These are phyloP conservation scores for Drosophila repletoides DNA, from an alignment of 1,140 invertebrate genomes.

Conservation along the genomic window DNA sequence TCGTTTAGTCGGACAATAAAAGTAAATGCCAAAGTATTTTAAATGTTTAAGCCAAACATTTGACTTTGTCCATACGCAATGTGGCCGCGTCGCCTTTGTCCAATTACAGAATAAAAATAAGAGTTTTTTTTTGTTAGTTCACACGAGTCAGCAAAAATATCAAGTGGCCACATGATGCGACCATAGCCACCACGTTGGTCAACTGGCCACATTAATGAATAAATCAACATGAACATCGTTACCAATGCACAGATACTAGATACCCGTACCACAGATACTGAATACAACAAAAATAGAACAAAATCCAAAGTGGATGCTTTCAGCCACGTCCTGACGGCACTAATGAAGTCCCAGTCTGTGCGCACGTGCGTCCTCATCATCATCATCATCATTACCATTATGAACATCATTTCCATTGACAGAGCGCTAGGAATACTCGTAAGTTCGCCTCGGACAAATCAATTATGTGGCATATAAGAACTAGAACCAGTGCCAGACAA, in stretches of 20 bases:
- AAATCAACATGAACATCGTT: conserved; percentile 53
- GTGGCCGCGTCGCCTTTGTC: background rate
- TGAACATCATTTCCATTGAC: conserved; percentile 11
- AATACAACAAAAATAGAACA: conserved; percentile 19
- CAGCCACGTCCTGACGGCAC: conserved; percentile 37
- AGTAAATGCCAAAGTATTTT: conserved; percentile 16
- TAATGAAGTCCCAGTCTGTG: conserved; percentile 50
- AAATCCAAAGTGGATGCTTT: conserved; percentile 27
- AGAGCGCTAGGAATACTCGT: conserved; percentile 33
- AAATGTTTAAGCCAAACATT: conserved; percentile 35
- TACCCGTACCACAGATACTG: no score
- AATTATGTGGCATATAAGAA: conserved; percentile 50
- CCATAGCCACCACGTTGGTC: conserved; percentile 22
- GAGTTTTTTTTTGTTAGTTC: conserved; percentile 1
- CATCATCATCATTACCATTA: background rate
- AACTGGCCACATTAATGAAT: conserved; percentile 65
- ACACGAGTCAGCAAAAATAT: conserved; percentile 7
- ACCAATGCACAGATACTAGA: conserved; percentile 32
- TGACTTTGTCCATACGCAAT: conserved; percentile 18
- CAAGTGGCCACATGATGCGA: conserved; percentile 19
- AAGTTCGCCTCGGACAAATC: conserved; percentile 59
- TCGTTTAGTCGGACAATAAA: conserved; percentile 25
- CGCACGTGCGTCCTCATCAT: conserved; percentile 58
- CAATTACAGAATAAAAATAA: background rate
- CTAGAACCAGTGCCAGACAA: no score